These are phyloP conservation scores for Sabellastarte sp. DNA, from an alignment of 2,888 invertebrate species.

Conservation along the genomic window DNA sequence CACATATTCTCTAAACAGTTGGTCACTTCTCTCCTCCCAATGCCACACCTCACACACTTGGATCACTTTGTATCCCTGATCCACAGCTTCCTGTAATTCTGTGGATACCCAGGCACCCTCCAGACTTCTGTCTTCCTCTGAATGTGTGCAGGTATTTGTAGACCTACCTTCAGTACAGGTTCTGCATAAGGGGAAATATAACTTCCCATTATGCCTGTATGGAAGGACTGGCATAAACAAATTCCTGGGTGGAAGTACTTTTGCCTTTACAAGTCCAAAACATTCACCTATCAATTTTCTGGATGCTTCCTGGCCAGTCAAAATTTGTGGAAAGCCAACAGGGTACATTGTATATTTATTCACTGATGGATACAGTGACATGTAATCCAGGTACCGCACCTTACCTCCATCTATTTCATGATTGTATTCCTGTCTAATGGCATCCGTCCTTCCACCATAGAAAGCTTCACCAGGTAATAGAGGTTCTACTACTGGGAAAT, in stretches of 20 bases:
- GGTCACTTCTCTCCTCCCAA: not conserved
- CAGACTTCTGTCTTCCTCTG: not conserved
- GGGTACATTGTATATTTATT: not conserved
- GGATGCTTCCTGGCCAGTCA: not conserved
- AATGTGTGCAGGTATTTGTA: not conserved
- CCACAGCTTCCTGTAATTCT: not conserved
- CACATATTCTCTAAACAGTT: not conserved
- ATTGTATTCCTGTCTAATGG: not conserved
- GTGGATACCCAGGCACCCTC: not conserved
- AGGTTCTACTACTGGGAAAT: not conserved
- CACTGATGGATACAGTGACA: not conserved
- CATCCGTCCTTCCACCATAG: not conserved
- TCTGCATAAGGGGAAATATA: not conserved
- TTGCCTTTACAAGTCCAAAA: not conserved
- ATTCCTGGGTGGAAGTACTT: not conserved
- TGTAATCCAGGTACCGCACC: not conserved
- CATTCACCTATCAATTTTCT: too few species aligned
- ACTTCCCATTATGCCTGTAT: not conserved
- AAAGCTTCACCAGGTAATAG: not conserved
- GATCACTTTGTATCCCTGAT: not conserved
- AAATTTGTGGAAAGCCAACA: not conserved
- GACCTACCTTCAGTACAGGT: not conserved
- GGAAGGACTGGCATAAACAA: not conserved
- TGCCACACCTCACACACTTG: not conserved
- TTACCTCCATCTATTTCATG: not conserved